Base-by-base conservation (phyloP, 2,888 invertebrate genomes). In the Poecilobothrus nobilitatus region DNA sequence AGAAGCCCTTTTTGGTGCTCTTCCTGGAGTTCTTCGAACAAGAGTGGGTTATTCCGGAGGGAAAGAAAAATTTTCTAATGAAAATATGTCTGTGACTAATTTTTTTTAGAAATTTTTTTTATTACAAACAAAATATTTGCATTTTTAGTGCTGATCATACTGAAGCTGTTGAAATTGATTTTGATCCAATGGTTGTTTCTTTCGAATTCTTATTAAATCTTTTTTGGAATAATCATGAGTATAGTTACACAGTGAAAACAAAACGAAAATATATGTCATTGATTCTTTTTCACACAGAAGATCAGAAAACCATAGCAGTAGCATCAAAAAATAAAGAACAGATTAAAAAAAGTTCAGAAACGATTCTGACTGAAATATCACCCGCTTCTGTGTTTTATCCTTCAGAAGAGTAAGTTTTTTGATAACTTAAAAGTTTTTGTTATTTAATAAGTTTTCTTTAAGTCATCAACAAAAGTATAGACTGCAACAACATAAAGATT, bases 391-490 rank as follows among this genome's bases (percentile, higher is more conserved):
- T 81, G 63, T 95, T 95, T 82, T 92, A 92, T 77, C 87, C 92
- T 12, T 95, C 95, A 67, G 95, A 95, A 86, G 90, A 94, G 94
- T 94, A 83, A 89, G 90, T 86, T 64, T 44, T 67, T 63, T 21
- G 44, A 15, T 37, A 10, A 37, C 7, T n/a, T n/a, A n/a, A n/a
- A n/a, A n/a, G n/a, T 37, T 37, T 8, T 37, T 37, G 1, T 10
- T 10, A 37, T 10, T 37, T 37, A 37, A 37, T 37, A 37, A 37
- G 37, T 8, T 12, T 74, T 70, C 74, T 82, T 81, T 34, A 84
- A 94, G 94, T 77, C 95, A 95, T 79, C 95, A 96, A 80, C 95
- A 96, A 80, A 95, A 96, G 81, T 95, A 94, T 80, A 85, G 92
- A 74, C 83, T 95, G 69, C 92, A 94, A 81, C 87, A 88, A 63